Evolutionary conservation across 1,140 invertebrate genomes (phyloP).

Genomic region (Aleiodes sp.): DNA sequence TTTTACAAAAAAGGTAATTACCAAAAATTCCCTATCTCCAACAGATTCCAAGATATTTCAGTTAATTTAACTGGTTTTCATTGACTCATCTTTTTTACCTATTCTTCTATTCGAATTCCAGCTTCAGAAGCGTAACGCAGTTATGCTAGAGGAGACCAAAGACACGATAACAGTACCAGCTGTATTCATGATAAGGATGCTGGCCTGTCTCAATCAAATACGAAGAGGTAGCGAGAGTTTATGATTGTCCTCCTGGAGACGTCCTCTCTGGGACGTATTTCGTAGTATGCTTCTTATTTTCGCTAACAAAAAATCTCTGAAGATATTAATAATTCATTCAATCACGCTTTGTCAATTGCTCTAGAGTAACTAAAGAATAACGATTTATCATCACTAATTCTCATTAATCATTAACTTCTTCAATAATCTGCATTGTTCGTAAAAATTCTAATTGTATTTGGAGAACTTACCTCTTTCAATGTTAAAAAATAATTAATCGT

Average conservation of each 20-base stretch:
- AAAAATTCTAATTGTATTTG: too few species aligned
- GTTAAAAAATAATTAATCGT: neutral
- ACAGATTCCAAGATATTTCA: too few species aligned
- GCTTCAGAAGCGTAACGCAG: conserved; percentile 83
- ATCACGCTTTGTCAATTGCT: too few species aligned
- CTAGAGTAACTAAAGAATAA: too few species aligned
- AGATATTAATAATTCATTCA: too few species aligned
- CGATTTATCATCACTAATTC: too few species aligned
- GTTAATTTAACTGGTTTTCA: too few species aligned
- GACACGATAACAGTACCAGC: conserved; percentile 91
- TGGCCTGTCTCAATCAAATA: conserved; percentile 82
- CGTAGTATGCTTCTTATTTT: conserved; percentile 20
- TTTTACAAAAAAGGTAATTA: too few species aligned
- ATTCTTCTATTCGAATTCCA: conserved; percentile 63
- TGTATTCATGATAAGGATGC: conserved; percentile 87
- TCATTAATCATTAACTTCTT: too few species aligned
- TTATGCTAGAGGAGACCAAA: conserved; percentile 89
- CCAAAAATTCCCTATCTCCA: too few species aligned
- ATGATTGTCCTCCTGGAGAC: conserved; percentile 38
- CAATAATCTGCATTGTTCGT: too few species aligned
- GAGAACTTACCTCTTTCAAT: too few species aligned
- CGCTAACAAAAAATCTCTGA: neutral
- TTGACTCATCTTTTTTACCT: neutral
- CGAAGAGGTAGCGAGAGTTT: conserved; percentile 67
- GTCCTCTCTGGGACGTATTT: neutral